phyloP scores from a whole-genome alignment of 2,797 vertebrate genomes.

The Sus cebifrons region DNA sequence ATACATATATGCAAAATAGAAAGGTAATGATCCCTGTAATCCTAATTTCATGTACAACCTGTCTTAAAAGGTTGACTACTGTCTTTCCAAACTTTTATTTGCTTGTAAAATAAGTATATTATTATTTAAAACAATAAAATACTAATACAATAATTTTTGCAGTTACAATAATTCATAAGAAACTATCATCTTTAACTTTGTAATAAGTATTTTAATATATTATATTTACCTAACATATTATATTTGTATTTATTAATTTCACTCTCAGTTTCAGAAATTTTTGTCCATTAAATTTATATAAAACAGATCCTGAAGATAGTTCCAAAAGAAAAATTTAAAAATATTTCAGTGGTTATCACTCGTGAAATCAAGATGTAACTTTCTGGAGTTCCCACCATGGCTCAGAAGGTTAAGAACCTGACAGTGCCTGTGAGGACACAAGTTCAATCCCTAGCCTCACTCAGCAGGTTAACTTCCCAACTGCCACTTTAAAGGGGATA shows the following conservation, averaged over 20 bases:
- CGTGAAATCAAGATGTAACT: background rate
- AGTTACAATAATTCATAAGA: background rate
- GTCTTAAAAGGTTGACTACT: background rate
- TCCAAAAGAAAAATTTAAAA: conserved; percentile 26
- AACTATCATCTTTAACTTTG: background rate
- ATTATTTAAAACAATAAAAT: background rate
- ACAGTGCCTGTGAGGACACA: too few species aligned
- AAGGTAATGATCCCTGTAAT: background rate
- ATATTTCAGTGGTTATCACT: background rate
- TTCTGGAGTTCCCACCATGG: background rate
- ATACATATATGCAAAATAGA: background rate
- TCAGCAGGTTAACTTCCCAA: background rate
- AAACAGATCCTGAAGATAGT: background rate
- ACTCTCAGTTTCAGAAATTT: background rate
- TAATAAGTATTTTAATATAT: background rate
- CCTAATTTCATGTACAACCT: background rate
- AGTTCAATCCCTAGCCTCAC: too few species aligned
- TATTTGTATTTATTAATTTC: background rate
- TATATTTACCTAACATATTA: background rate
- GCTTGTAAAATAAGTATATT: background rate
- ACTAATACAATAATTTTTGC: background rate
- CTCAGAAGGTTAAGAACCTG: too few species aligned
- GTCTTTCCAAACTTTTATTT: background rate
- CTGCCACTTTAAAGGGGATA: background rate
- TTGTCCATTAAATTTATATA: background rate